These are phyloP conservation scores for Drosophila nigromelanica DNA, from an alignment of 1,140 invertebrate species.

Conservation along the genomic window DNA sequence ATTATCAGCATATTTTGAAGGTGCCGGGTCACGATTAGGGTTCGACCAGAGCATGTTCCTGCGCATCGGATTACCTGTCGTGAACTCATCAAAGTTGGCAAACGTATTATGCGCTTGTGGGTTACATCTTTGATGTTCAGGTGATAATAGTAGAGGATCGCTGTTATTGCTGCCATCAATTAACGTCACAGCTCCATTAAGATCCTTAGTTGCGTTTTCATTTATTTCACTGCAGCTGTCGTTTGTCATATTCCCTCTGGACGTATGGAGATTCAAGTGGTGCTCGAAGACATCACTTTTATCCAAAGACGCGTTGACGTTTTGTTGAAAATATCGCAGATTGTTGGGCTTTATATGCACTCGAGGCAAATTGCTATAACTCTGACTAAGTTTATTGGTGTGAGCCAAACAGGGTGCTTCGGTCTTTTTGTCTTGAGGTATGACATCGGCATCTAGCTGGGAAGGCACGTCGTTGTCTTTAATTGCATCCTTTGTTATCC, in stretches of 20 bases:
- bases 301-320: constrained; percentile 22
- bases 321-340: constrained; percentile 38
- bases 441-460: constrained; percentile 18
- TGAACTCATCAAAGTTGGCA: constrained; percentile 35
- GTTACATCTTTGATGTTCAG: constrained; percentile 43
- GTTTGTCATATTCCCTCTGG: background rate
- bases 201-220: constrained; percentile 16
- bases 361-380: constrained; percentile 66
- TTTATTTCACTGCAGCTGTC: constrained; percentile 21
- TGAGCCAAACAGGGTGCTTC: constrained; percentile 26
- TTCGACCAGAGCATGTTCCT: constrained; percentile 61
- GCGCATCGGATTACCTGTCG: constrained; percentile 36
- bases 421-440: constrained; percentile 39
- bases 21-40: constrained; percentile 47
- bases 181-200: background rate
- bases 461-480: constrained; percentile 23
- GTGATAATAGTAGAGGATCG: constrained; percentile 31
- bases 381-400: constrained; percentile 57
- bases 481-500: constrained; percentile 10
- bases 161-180: constrained; percentile 17
- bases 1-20: constrained; percentile 49
- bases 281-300: constrained; percentile 14
- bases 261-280: constrained; percentile 45
- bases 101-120: constrained; percentile 10
- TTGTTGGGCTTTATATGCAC: constrained; percentile 58